Evolutionary conservation across 1,140 invertebrate genomes (phyloP).

Genomic region (fruit fly (Drosophila melanogaster)): DNA sequence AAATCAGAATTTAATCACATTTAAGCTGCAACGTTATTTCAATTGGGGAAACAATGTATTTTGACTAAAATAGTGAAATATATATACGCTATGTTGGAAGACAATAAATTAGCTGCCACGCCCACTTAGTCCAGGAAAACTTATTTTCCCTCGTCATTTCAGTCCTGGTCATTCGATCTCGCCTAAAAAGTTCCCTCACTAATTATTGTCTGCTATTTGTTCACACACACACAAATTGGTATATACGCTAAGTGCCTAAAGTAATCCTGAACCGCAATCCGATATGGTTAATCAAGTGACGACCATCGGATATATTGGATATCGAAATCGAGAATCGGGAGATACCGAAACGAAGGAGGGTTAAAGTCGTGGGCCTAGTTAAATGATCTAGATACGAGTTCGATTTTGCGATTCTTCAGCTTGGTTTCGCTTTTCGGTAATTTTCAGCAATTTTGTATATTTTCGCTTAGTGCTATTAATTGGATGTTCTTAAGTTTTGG

Average conservation of each 20-base stretch:
- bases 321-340: conserved; percentile 25
- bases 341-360: conserved; percentile 40
- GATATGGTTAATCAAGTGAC: background rate
- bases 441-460: conserved; percentile 77
- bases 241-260: conserved; percentile 56
- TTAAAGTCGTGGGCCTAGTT: conserved; percentile 25
- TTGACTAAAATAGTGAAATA: background rate
- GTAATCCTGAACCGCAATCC: conserved; percentile 33
- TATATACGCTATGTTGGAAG: conserved; percentile 33
- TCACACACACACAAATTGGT: conserved; percentile 67
- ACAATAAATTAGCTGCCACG: conserved; percentile 34
- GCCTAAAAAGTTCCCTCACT: conserved; percentile 52
- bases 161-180: conserved; percentile 23
- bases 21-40: conserved; percentile 20
- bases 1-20: background rate
- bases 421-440: conserved; percentile 51
- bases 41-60: conserved; percentile 15
- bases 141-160: background rate
- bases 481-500: conserved; percentile 32
- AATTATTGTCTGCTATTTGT: conserved; percentile 84
- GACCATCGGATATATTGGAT: conserved; percentile 15
- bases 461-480: conserved; percentile 46
- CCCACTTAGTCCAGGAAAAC: conserved; percentile 1
- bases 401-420: conserved; percentile 12
- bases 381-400: conserved; percentile 29